phyloP scores from a whole-genome alignment of 2,113 vertebrate genomes.

The Helogale parvula region DNA sequence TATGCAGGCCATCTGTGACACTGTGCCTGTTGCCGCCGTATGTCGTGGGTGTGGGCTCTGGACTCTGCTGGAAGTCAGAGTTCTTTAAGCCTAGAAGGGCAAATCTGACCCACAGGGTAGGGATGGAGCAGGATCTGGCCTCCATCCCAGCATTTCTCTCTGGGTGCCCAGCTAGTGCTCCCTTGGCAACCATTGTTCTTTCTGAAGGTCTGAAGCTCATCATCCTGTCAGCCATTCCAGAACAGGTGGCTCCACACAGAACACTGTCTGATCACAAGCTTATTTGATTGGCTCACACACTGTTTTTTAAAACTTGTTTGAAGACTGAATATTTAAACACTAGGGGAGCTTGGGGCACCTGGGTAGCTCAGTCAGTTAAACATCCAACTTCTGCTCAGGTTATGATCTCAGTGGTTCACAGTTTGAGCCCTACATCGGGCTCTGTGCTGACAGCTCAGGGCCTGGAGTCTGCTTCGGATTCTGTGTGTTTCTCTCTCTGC shows the following conservation, averaged over 20 bases:
- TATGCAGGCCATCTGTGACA: neutral
- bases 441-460: too few relatives aligned
- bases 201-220: neutral
- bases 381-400: too few relatives aligned
- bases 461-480: too few relatives aligned
- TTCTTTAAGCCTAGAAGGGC: neutral
- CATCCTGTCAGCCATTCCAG: neutral
- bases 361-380: too few relatives aligned
- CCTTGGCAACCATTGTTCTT: neutral
- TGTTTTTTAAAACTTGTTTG: neutral
- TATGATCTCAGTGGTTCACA: too few relatives aligned
- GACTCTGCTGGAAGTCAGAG: neutral
- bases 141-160: neutral
- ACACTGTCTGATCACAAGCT: neutral
- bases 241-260: neutral
- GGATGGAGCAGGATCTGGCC: neutral
- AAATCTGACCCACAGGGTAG: neutral
- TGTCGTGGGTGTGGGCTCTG: neutral
- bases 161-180: neutral
- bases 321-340: neutral
- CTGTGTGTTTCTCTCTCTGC: too few relatives aligned
- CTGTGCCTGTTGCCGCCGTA: rapidly evolving
- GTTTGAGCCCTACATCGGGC: too few relatives aligned
- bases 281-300: neutral
- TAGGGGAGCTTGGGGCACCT: too few relatives aligned